Conservation (phyloP, 2,888 invertebrate species). For the Dryocosmus kuriphilus region DNA sequence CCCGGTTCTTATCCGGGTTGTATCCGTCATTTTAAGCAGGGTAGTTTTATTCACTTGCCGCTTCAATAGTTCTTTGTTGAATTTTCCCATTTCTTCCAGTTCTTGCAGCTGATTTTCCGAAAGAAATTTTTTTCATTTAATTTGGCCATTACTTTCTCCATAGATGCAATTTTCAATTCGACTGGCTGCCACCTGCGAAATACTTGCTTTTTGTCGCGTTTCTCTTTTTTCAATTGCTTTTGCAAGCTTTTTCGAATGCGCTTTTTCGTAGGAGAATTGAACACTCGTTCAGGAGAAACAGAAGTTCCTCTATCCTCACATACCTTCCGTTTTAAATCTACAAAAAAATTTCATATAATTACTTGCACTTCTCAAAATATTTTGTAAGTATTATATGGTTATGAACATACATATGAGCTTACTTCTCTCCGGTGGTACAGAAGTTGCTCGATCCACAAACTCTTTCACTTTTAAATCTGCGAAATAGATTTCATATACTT, state of each 20-base stretch:
- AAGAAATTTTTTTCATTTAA: background rate
- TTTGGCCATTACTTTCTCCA: background rate
- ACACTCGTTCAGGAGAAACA: slow-evolving; percentile 8
- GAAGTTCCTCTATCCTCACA: background rate
- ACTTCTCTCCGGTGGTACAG: too few relatives aligned
- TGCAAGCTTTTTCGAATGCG: background rate
- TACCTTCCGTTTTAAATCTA: too few relatives aligned
- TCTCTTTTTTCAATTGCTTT: background rate
- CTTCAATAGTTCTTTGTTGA: background rate
- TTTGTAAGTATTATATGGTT: too few relatives aligned
- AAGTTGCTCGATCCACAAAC: too few relatives aligned
- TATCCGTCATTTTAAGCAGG: too few relatives aligned
- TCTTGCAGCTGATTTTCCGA: background rate
- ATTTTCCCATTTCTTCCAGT: too few relatives aligned
- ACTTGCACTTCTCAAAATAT: too few relatives aligned
- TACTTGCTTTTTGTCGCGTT: background rate
- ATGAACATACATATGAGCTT: too few relatives aligned
- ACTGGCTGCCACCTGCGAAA: background rate
- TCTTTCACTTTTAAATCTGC: too few relatives aligned
- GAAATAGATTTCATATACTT: too few relatives aligned
- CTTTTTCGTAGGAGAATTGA: background rate
- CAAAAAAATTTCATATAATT: too few relatives aligned
- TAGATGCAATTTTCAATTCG: background rate
- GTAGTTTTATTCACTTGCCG: background rate
- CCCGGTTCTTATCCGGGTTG: too few relatives aligned